phyloP scores from a whole-genome alignment of 2,113 vertebrate genomes.

The Furnarius figulus region DNA sequence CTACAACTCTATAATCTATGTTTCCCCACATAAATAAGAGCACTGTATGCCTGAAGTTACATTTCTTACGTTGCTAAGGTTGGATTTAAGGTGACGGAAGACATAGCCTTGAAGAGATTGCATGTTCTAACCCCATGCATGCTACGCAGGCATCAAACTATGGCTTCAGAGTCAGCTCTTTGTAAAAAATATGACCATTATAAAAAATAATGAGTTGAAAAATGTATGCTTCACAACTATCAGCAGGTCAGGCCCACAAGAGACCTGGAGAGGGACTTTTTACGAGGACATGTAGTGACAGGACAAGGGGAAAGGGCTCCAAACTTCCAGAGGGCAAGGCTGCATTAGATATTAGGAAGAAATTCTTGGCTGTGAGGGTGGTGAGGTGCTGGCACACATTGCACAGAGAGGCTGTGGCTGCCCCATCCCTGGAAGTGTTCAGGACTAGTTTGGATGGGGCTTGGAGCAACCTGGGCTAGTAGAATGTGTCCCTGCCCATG shows the following conservation, averaged over 20 bases:
- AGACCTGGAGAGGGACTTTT: neutral
- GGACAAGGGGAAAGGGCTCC: neutral
- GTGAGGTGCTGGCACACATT: neutral
- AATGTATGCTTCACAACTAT: neutral
- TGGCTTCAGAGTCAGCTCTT: neutral
- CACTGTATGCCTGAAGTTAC: neutral
- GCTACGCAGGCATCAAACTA: neutral
- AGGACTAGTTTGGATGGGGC: fast-evolving
- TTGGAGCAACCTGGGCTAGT: neutral
- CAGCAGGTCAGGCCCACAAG: fast-evolving
- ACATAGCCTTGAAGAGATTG: neutral
- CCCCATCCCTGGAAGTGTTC: neutral
- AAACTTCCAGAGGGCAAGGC: neutral
- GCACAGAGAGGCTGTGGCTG: neutral
- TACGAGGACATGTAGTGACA: neutral
- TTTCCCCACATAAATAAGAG: neutral
- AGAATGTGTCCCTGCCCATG: neutral
- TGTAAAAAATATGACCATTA: neutral
- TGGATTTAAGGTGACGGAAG: neutral
- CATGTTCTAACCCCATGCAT: neutral
- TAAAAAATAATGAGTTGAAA: neutral
- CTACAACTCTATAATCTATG: neutral
- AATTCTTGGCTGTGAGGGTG: neutral
- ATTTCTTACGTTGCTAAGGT: neutral
- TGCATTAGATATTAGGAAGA: neutral